A percentile compares a stretch with the other conserved stretches of the same genome.
phyloP scores from a whole-genome alignment of 2,797 vertebrate species.

The Sebastes vulpes region DNA sequence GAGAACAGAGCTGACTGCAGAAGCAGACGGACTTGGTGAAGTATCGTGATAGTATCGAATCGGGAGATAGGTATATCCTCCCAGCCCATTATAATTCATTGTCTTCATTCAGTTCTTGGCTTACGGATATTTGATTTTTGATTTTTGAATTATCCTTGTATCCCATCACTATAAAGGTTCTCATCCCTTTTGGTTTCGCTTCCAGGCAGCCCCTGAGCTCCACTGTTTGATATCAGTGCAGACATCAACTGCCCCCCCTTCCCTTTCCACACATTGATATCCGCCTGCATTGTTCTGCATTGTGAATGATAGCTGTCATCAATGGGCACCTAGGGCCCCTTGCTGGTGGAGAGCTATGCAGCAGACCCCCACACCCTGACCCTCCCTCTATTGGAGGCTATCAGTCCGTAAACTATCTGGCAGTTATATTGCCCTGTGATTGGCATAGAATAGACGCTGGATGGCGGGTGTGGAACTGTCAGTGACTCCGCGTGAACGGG shows the following conservation, averaged over 20 bases:
- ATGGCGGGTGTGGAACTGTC: conserved; percentile 11
- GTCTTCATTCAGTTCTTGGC: not conserved
- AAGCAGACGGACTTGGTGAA: too few relatives aligned
- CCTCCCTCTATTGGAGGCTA: conserved; percentile 52
- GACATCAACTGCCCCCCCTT: conserved; percentile 14
- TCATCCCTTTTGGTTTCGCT: not conserved
- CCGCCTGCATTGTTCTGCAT: conserved; percentile 46
- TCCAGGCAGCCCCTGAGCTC: not conserved
- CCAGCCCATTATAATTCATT: not conserved
- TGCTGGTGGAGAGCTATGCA: conserved; percentile 35
- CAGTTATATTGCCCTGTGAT: conserved; percentile 67
- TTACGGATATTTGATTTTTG: not conserved
- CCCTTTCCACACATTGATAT: conserved; percentile 19
- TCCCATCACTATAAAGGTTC: not conserved
- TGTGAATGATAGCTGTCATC: conserved; percentile 66
- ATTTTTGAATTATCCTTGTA: not conserved
- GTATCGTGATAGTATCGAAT: too few relatives aligned
- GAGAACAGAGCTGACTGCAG: too few relatives aligned
- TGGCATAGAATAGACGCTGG: conserved; percentile 40
- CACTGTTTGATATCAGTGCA: conserved; percentile 18
- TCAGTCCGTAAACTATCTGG: conserved; percentile 65
- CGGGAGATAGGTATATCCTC: too few relatives aligned
- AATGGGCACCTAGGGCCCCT: conserved; percentile 37
- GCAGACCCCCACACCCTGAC: conserved; percentile 31
- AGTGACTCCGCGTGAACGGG: conserved; percentile 32